Conservation (phyloP, 2,888 invertebrate species). For the Lasioglossum zephyrum region DNA sequence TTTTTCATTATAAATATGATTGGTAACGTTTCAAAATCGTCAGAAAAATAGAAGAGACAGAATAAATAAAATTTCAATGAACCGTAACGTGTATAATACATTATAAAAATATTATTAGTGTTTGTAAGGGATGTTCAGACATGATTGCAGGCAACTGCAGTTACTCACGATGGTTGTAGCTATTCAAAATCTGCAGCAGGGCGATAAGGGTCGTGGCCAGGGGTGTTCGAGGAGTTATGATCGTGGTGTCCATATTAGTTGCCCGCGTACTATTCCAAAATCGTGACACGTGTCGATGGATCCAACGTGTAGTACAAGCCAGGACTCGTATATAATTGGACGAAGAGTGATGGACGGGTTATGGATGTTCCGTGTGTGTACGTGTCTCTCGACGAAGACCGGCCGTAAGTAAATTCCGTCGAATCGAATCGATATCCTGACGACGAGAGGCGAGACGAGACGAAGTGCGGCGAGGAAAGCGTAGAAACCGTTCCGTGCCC, state of each 20-base stretch:
- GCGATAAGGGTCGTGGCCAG: not conserved
- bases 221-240: not conserved
- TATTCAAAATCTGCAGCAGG: not conserved
- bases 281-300: constrained; percentile 2
- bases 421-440: not conserved
- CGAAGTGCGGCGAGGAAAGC: not conserved
- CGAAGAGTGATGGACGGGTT: constrained; percentile 2
- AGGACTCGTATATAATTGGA: not conserved
- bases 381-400: not conserved
- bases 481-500: not conserved
- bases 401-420: constrained; percentile 11
- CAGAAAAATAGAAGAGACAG: too few relatives aligned
- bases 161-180: not conserved
- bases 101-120: not conserved
- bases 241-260: not conserved
- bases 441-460: not conserved
- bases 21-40: too few relatives aligned
- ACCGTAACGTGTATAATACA: not conserved
- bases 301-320: not conserved
- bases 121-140: not conserved
- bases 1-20: too few relatives aligned
- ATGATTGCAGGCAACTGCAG: not conserved
- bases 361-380: not conserved
- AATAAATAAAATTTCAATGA: not conserved
- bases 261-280: not conserved